Evolutionary conservation across 2,797 vertebrate genomes (phyloP).

Genomic region (Syngnathus rostellatus): DNA sequence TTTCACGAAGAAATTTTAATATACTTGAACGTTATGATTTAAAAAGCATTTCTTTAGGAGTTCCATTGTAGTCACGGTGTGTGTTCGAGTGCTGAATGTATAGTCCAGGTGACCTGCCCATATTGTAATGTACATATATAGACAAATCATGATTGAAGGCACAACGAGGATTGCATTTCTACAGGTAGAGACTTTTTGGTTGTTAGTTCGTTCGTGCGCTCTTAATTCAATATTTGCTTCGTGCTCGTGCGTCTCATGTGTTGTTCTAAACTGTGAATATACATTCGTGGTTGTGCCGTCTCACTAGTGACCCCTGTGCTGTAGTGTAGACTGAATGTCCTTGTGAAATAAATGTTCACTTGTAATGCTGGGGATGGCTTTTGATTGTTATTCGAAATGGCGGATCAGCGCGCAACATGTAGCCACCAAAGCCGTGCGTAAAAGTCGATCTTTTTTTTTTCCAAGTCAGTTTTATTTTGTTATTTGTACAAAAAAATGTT

Average conservation of each 20-base stretch:
- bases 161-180: constrained; percentile 58
- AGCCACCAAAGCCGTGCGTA: constrained; percentile 10
- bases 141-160: constrained; percentile 65
- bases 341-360: constrained; percentile 72
- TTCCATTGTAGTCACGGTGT: constrained; percentile 56
- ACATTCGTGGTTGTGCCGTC: constrained; percentile 71
- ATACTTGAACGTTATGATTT: constrained; percentile 68
- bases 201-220: constrained; percentile 36
- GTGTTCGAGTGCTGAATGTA: constrained; percentile 64
- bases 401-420: constrained; percentile 12
- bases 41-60: constrained; percentile 48
- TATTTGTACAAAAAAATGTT: neutral
- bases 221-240: constrained; percentile 45
- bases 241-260: constrained; percentile 66
- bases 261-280: constrained; percentile 77
- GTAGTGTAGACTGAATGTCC: constrained; percentile 62
- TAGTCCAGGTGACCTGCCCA: constrained; percentile 63
- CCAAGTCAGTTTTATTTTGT: neutral
- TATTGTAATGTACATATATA: constrained; percentile 68
- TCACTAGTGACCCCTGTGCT: constrained; percentile 60
- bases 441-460: neutral
- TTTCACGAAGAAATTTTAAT: constrained; percentile 64
- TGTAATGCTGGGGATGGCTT: constrained; percentile 27
- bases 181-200: constrained; percentile 43
- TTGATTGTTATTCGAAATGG: constrained; percentile 13